Evolutionary conservation across 2,113 vertebrate species (phyloP).

Genomic region (Pseudorhombus dupliciocellatus): DNA sequence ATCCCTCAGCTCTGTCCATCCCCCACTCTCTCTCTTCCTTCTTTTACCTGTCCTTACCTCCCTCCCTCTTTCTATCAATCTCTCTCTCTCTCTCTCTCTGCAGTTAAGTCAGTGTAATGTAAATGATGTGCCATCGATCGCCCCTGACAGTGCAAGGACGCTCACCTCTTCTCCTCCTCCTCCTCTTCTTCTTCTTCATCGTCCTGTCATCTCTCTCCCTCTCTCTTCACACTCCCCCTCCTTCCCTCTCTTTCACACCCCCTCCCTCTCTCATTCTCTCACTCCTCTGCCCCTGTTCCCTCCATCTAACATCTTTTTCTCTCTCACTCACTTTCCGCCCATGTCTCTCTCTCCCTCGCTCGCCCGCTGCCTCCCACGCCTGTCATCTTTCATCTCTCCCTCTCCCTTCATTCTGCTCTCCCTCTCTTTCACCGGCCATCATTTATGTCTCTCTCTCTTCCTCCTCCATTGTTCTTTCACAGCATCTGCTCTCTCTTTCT

Average conservation of each 20-base stretch:
- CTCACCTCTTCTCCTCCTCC: constrained; percentile 67
- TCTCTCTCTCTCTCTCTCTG: constrained; percentile 48
- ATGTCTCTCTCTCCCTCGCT: constrained; percentile 19
- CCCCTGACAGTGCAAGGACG: constrained; percentile 81
- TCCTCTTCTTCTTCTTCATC: constrained; percentile 57
- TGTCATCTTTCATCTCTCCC: constrained; percentile 74
- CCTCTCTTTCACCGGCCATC: constrained; percentile 56
- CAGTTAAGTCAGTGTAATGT: constrained; percentile 81
- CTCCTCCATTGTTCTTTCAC: constrained; percentile 66
- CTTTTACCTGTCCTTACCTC: constrained; percentile 15
- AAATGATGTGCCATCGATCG: constrained; percentile 82
- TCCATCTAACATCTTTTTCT: constrained; percentile 17
- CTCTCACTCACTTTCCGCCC: constrained; percentile 11
- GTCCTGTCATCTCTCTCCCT: constrained; percentile 70
- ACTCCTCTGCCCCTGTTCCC: not conserved
- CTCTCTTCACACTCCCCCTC: constrained; percentile 37
- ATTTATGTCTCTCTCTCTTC: constrained; percentile 62
- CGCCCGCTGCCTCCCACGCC: constrained; percentile 60
- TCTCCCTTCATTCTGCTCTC: constrained; percentile 56
- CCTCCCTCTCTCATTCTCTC: constrained; percentile 20
- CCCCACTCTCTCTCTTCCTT: constrained; percentile 23
- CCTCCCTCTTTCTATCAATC: constrained; percentile 7
- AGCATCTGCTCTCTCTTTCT: constrained; percentile 64
- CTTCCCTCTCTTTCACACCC: not conserved
- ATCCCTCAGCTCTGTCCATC: constrained; percentile 32